Base-by-base conservation (phyloP, 92 coral and sea anemone species). In the Bergia sp. region DNA sequence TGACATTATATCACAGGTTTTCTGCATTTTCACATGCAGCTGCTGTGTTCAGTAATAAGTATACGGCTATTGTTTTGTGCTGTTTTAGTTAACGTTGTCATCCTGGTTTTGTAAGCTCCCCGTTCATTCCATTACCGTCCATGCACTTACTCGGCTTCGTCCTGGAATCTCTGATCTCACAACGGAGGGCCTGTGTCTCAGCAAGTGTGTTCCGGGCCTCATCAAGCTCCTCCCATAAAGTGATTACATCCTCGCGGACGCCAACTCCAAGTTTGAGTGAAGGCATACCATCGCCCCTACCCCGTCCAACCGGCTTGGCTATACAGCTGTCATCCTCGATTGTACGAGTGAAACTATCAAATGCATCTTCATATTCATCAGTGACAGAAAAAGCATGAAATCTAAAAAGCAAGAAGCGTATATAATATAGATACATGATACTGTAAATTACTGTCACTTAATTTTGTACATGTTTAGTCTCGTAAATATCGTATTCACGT, bases 301-400 rank as follows among this genome's bases (percentile, higher is more conserved):
- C 96, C 36, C 96, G 96, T 67, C 96, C 96, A 87, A 43, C 90
- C 20, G 93, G 96, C 13, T 84, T 89, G 15, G 86, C 76, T 61
- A 50, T 23, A 41, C 81, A 80, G 49, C 18, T 77, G 57, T 89
- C 93, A 37, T 74, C 77, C 10, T 94, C 97, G 65, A 94, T 85
- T 58, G 94, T 85, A 38, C 77, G 81, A 73, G 88, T 92, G 61
- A 91, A 92, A 81, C 94, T 94, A 44, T 92, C 92, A 61, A 94
- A 89, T 67, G 93, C 89, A 86, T 93, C 94, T 77, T 94, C 94
- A 77, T 92, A 91, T 69, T 96, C 96, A 50, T 91, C 93, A 1
- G 92, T 81, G 20, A 97, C 93, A n/a, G 98, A 95, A 88, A 95
- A 97, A 53, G 98, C 98, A 87, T 97, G 99, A 92, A 97, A 97